A percentile compares a stretch with the other conserved stretches of the same genome.
These are phyloP conservation scores for Cotesia glomerata DNA, from an alignment of 1,140 invertebrate genomes.

Conservation along the genomic window DNA sequence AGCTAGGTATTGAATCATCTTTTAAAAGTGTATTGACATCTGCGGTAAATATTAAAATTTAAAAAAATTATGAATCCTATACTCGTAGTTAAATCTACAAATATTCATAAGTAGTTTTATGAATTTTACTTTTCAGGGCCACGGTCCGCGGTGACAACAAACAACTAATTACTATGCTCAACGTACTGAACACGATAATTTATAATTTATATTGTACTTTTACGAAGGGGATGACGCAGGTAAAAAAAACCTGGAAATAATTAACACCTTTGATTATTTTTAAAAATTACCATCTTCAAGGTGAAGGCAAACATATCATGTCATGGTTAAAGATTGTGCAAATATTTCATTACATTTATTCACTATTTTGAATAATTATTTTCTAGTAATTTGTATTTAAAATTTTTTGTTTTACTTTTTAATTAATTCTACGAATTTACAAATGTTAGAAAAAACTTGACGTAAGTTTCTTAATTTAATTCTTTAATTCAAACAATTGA, in stretches of 20 bases:
- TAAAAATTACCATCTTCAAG: slow-evolving; percentile 15
- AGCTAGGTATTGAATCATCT: neutral
- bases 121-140: no score
- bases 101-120: no score
- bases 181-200: no score
- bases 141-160: neutral
- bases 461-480: no score
- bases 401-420: neutral
- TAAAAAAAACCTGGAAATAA: neutral
- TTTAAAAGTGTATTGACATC: neutral
- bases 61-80: no score
- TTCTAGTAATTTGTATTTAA: neutral
- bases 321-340: slow-evolving; percentile 14
- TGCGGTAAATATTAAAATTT: no score
- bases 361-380: neutral
- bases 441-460: no score
- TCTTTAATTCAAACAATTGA: no score
- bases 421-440: no score
- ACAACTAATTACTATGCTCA: neutral
- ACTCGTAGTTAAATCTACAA: no score
- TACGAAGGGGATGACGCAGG: neutral
- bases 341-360: neutral
- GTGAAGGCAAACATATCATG: slow-evolving; percentile 3
- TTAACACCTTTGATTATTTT: slow-evolving; percentile 22
- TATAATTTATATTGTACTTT: no score